Evolutionary conservation across 92 coral and sea anemone species (phyloP).

Genomic region (Hydrozoanthus gracilis): DNA sequence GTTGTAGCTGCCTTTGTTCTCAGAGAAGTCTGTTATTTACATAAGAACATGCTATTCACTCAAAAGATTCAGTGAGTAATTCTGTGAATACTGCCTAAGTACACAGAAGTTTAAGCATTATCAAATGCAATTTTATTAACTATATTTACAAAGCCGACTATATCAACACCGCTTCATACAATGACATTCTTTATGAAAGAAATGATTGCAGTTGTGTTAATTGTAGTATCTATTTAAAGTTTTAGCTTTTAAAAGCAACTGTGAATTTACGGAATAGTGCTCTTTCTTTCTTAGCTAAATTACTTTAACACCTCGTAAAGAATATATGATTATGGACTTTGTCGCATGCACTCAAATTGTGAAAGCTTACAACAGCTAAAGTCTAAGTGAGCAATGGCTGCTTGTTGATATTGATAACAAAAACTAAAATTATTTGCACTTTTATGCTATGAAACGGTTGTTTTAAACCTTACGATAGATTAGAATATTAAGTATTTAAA

Average conservation of each 20-base stretch:
- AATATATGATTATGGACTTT: neutral
- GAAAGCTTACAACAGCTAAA: neutral
- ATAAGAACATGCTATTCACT: slow-evolving; percentile 37
- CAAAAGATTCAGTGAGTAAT: slow-evolving; percentile 31
- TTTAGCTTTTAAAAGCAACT: slow-evolving; percentile 9
- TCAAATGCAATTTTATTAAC: slow-evolving; percentile 61
- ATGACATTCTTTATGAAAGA: slow-evolving; percentile 50
- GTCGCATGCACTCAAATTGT: neutral
- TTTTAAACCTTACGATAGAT: neutral
- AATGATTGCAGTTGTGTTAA: slow-evolving; percentile 37
- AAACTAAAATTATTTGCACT: neutral
- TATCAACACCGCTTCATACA: slow-evolving; percentile 57
- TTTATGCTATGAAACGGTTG: neutral
- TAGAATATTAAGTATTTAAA: neutral
- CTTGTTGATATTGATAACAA: slow-evolving; percentile 17
- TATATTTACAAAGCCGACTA: slow-evolving; percentile 68
- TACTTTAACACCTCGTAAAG: neutral
- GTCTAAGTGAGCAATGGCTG: neutral
- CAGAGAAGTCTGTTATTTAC: slow-evolving; percentile 20
- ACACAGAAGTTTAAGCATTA: slow-evolving; percentile 51
- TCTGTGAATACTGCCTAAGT: slow-evolving; percentile 20
- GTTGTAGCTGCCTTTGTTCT: slow-evolving; percentile 11
- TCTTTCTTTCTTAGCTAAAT: neutral
- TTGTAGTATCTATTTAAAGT: slow-evolving; percentile 27
- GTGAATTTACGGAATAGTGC: neutral